phyloP scores from a whole-genome alignment of 2,888 invertebrate genomes.

The Hirtodrosophila alboralis region DNA sequence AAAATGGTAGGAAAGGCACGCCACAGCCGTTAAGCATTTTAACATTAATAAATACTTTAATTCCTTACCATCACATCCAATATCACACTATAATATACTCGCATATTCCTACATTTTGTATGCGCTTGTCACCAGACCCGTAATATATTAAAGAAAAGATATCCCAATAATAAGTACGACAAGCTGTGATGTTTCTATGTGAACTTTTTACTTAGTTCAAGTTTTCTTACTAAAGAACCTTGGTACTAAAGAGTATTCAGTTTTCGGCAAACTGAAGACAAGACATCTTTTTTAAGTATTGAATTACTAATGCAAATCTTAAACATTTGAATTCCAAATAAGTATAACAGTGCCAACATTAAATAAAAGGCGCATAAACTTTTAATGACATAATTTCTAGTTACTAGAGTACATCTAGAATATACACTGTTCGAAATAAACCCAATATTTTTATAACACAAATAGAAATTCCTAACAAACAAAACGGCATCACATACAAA shows the following conservation, averaged over 20 bases:
- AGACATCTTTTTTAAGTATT: not conserved
- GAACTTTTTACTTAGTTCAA: too few relatives aligned
- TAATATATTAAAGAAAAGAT: too few relatives aligned
- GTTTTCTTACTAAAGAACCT: too few relatives aligned
- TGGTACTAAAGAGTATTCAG: not conserved
- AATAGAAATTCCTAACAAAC: slow-evolving; percentile 9
- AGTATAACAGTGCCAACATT: slow-evolving; percentile 29
- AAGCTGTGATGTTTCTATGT: too few relatives aligned
- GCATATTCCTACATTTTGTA: too few relatives aligned
- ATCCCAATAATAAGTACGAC: too few relatives aligned
- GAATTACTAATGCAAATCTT: slow-evolving; percentile 1
- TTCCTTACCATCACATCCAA: too few relatives aligned
- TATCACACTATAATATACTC: too few relatives aligned
- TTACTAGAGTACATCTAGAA: slow-evolving; percentile 4
- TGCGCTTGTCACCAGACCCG: too few relatives aligned
- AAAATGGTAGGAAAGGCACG: too few relatives aligned
- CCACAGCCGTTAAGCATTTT: too few relatives aligned
- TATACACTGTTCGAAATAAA: slow-evolving; percentile 31
- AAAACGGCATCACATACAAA: slow-evolving; percentile 21
- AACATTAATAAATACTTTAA: too few relatives aligned
- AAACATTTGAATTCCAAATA: not conserved
- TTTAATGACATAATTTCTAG: slow-evolving; percentile 23
- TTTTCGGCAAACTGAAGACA: not conserved
- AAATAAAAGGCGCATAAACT: slow-evolving; percentile 23
- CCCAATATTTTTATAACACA: slow-evolving; percentile 56